phyloP scores from a whole-genome alignment of 2,797 vertebrate species.

The Malacoraja senta region DNA sequence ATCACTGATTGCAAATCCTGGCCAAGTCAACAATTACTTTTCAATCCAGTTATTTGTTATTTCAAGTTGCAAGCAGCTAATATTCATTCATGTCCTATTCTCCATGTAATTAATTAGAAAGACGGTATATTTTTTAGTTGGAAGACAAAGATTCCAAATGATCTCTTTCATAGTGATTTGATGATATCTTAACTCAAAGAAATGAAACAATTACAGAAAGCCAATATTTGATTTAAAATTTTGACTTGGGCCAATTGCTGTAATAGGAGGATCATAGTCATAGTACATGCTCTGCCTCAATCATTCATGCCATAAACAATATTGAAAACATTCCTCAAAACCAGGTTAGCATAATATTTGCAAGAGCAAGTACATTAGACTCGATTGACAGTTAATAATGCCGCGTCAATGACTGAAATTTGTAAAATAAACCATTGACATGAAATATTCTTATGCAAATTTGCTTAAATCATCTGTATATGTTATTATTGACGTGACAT shows the following conservation, averaged over 20 bases:
- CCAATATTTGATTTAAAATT: neutral
- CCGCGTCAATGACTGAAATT: slow-evolving; percentile 3
- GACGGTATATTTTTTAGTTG: neutral
- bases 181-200: neutral
- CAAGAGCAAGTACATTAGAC: neutral
- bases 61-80: neutral
- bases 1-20: no score
- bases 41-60: no score
- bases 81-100: neutral
- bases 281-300: neutral
- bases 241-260: no score
- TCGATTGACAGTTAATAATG: neutral
- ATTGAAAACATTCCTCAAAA: neutral
- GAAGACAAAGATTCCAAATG: neutral
- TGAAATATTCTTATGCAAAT: neutral
- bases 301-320: neutral
- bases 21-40: no score
- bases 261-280: neutral
- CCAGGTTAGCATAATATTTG: neutral
- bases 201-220: neutral
- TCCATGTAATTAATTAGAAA: neutral
- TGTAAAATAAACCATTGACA: neutral
- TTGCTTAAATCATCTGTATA: neutral
- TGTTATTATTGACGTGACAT: no score
- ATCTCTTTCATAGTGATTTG: neutral